These are phyloP conservation scores for Calyptommatus sinebrachiatus DNA, from an alignment of 2,113 vertebrate species.

Conservation along the genomic window DNA sequence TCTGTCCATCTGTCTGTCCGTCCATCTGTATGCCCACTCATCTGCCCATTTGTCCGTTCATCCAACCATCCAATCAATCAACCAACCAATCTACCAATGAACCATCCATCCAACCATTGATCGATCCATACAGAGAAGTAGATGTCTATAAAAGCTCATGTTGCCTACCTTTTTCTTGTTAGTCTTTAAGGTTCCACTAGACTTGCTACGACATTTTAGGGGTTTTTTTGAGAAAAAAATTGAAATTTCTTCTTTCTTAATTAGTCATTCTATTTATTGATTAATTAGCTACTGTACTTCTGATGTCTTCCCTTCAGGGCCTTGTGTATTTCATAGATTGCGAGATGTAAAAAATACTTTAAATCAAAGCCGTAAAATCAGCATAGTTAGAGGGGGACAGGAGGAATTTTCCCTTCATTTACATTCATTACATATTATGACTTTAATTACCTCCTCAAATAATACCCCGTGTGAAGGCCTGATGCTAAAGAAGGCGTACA, in stretches of 20 bases:
- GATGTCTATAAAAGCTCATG: too few species aligned
- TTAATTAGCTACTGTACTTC: slow-evolving; percentile 62
- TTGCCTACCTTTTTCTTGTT: too few species aligned
- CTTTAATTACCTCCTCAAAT: slow-evolving; percentile 84
- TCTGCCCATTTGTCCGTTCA: too few species aligned
- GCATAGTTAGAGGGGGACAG: slow-evolving; percentile 71
- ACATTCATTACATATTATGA: slow-evolving; percentile 83
- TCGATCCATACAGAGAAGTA: too few species aligned
- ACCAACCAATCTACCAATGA: too few species aligned
- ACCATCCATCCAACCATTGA: too few species aligned
- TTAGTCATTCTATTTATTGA: slow-evolving; percentile 66
- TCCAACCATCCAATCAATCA: too few species aligned
- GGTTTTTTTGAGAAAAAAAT: slow-evolving; percentile 40
- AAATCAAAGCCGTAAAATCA: slow-evolving; percentile 75
- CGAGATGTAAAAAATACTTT: slow-evolving; percentile 70
- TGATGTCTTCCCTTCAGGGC: slow-evolving; percentile 61
- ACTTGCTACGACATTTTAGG: slow-evolving; percentile 34
- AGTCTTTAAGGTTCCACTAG: too few species aligned
- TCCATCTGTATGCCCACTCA: too few species aligned
- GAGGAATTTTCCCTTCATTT: slow-evolving; percentile 77
- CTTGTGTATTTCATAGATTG: slow-evolving; percentile 67
- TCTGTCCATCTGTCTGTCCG: too few species aligned
- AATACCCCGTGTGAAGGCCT: slow-evolving; percentile 68
- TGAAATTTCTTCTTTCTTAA: slow-evolving; percentile 70
- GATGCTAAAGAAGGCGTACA: slow-evolving; percentile 73